Base-by-base conservation (phyloP, 2,888 invertebrate genomes). In the Panopea generosa region DNA sequence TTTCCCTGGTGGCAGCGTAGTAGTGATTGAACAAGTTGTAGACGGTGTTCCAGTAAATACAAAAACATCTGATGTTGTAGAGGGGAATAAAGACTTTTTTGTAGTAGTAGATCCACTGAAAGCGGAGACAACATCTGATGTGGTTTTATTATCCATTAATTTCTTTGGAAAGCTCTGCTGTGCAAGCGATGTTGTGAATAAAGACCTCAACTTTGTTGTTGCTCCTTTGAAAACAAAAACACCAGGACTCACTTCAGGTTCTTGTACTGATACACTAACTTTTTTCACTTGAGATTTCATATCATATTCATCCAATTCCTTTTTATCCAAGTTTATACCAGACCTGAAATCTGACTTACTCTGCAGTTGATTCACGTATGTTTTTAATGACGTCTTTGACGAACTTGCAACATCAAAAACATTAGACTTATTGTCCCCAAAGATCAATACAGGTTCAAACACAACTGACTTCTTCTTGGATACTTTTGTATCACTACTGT, bases 151-250 rank as follows among this genome's bases (percentile, higher is more conserved):
- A 4, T 33, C 33, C 4, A 11, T 7, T 33, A 33, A 33, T 33
- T 4, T 33, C 33, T 33, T 33, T 7, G 33, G 33, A 33, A 33
- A 33, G 33, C 11, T 33, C 11, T 33, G 33, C 33, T 33, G 33
- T 33, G 4, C 33, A 33, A 33, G 33, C 11, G 33, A 33, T 7
- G 33, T 33, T 33, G 59, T 62, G 7, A 52, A 50, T 24, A 6
- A 20, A 11, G 45, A 47, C 16, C 50, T 11, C 43, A 7, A 20
- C 18, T n/a, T 24, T 33, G 29, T 14, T 4, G 38, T 20, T 9
- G 43, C 47, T 40, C 26, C 67, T 40, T 47, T 24, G 26, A 24
- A 56, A 6, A 29, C 56, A 47, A 56, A 62, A 11, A 50, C 38
- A 22, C 40, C 16, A 0, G 27, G 40, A 9, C 50, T 52, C 27